Percentiles rank a stretch among this genome's conserved stretches.
Evolutionary conservation across 92 coral and sea anemone species (phyloP).

Genomic region (Pocillopora grandis): DNA sequence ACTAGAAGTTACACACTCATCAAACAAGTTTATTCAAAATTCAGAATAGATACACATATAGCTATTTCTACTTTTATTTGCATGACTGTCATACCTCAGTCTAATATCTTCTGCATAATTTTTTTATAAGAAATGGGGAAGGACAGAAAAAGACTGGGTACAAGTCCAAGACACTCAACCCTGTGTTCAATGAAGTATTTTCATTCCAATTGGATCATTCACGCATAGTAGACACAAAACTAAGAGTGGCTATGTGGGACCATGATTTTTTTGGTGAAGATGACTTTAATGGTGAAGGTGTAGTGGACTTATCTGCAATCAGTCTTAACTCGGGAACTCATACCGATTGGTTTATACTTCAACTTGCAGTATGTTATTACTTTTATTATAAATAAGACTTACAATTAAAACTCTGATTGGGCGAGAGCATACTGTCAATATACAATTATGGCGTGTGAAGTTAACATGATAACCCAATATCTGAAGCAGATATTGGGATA

Average conservation of each 20-base stretch:
- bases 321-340: constrained; percentile 71
- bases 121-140: constrained; percentile 54
- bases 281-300: constrained; percentile 96
- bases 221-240: constrained; percentile 61
- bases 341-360: constrained; percentile 92
- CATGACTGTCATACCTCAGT: too few species aligned
- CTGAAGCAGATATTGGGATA: too few species aligned
- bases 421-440: too few species aligned
- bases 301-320: constrained; percentile 79
- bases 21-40: too few species aligned
- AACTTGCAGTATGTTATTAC: constrained; percentile 75
- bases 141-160: constrained; percentile 86
- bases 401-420: too few species aligned
- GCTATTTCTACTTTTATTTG: not conserved
- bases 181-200: constrained; percentile 89
- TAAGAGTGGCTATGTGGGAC: constrained; percentile 85
- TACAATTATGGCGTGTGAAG: too few species aligned
- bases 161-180: constrained; percentile 89
- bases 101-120: not conserved
- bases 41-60: not conserved
- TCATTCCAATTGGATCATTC: constrained; percentile 84
- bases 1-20: too few species aligned
- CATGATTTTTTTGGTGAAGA: constrained; percentile 97
- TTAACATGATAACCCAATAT: too few species aligned
- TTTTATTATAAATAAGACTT: not conserved